Percentiles rank a stretch among this genome's conserved stretches.
phyloP scores from a whole-genome alignment of 2,797 vertebrate genomes.

The Pampus argenteus region DNA sequence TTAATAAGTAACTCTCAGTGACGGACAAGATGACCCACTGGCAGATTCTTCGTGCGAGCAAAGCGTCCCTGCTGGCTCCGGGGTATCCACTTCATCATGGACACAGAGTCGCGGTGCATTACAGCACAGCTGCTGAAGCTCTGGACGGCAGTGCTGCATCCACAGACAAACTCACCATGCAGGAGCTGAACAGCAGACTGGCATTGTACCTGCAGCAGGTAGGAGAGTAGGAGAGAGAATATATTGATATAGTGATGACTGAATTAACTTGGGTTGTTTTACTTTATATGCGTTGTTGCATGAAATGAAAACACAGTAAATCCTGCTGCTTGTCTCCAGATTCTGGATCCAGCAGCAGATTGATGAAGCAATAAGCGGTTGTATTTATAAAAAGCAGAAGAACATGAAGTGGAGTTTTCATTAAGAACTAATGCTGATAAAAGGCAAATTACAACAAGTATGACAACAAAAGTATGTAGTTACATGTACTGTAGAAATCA shows the following conservation, averaged over 20 bases:
- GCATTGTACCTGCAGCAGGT: constrained; percentile 86
- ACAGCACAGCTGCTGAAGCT: not conserved
- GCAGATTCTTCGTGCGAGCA: constrained; percentile 34
- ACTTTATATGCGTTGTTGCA: not conserved
- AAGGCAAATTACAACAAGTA: no score
- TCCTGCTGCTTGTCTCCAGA: not conserved
- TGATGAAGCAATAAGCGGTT: no score
- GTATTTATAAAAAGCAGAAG: no score
- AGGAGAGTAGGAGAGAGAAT: constrained; percentile 5
- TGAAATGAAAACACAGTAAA: not conserved
- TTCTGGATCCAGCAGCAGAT: not conserved
- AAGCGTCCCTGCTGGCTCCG: not conserved
- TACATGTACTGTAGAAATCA: no score
- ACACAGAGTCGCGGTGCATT: not conserved
- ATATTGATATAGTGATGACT: no score
- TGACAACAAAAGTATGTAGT: no score
- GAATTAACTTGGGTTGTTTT: no score
- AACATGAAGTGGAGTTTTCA: no score
- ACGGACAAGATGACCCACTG: constrained; percentile 29
- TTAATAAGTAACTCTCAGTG: not conserved
- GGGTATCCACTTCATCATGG: constrained; percentile 10
- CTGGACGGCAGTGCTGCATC: not conserved
- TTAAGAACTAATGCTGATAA: no score
- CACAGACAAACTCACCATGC: constrained; percentile 76
- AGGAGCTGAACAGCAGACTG: constrained; percentile 87